These are phyloP conservation scores for Patella ulyssiponensis DNA, from an alignment of 2,888 invertebrate genomes.

Conservation along the genomic window DNA sequence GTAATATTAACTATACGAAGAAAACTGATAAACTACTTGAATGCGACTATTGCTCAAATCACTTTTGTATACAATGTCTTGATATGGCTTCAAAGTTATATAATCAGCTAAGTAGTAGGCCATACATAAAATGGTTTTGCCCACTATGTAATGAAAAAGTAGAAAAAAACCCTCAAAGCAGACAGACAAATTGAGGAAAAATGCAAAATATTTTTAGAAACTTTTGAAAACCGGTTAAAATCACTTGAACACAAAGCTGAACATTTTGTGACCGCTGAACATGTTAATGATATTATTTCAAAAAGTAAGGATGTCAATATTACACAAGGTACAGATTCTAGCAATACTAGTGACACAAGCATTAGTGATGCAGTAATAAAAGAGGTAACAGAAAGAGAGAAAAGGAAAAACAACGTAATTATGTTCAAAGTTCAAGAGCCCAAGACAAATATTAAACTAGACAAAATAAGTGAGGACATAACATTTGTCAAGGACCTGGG, in stretches of 20 bases:
- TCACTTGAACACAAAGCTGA: not conserved
- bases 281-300: too few relatives aligned
- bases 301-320: too few relatives aligned
- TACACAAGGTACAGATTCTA: too few relatives aligned
- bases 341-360: not conserved
- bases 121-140: not conserved
- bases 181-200: slow-evolving; percentile 1
- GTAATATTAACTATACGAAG: not conserved
- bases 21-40: not conserved
- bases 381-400: not conserved
- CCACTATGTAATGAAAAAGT: not conserved
- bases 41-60: not conserved
- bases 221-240: not conserved
- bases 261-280: too few relatives aligned
- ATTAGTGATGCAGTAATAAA: not conserved
- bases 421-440: not conserved
- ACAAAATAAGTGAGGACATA: not conserved
- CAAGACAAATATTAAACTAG: not conserved
- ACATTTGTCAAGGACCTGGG: not conserved
- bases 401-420: not conserved
- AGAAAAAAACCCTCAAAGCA: not conserved
- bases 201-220: not conserved
- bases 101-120: not conserved
- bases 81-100: not conserved
- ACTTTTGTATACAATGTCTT: not conserved